Evolutionary conservation across 2,797 vertebrate species (phyloP).

Genomic region (Cryptoblepharus egeriae): DNA sequence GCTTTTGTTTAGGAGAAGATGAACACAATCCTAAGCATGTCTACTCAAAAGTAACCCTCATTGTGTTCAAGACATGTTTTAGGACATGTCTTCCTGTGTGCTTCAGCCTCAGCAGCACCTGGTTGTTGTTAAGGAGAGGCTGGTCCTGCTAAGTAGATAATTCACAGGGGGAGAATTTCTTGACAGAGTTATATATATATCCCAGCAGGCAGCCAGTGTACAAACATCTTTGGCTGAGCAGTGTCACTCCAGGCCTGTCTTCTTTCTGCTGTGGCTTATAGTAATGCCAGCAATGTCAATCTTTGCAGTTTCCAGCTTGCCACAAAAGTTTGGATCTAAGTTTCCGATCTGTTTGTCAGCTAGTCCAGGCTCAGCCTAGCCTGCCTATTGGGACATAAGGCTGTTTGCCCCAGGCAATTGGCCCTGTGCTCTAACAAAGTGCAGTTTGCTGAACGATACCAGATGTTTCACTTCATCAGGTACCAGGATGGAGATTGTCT

Average conservation of each 20-base stretch:
- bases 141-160: conserved; percentile 14
- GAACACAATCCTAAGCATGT: too few relatives aligned
- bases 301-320: too few relatives aligned
- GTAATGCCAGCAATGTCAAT: too few relatives aligned
- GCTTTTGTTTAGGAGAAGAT: background rate
- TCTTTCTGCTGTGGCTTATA: background rate
- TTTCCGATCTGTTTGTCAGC: background rate
- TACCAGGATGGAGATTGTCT: background rate
- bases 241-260: background rate
- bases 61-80: too few relatives aligned
- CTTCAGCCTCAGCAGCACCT: background rate
- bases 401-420: background rate
- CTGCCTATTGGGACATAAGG: background rate
- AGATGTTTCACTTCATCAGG: background rate
- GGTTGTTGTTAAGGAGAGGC: background rate
- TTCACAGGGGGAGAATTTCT: background rate
- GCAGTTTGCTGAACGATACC: too few relatives aligned
- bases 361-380: background rate
- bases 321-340: too few relatives aligned
- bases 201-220: background rate
- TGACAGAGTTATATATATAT: background rate
- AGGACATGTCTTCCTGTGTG: background rate
- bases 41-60: too few relatives aligned
- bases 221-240: background rate
- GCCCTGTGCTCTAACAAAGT: too few relatives aligned